phyloP scores from a whole-genome alignment of 2,888 invertebrate species.

The Pachydiplax longipennis region DNA sequence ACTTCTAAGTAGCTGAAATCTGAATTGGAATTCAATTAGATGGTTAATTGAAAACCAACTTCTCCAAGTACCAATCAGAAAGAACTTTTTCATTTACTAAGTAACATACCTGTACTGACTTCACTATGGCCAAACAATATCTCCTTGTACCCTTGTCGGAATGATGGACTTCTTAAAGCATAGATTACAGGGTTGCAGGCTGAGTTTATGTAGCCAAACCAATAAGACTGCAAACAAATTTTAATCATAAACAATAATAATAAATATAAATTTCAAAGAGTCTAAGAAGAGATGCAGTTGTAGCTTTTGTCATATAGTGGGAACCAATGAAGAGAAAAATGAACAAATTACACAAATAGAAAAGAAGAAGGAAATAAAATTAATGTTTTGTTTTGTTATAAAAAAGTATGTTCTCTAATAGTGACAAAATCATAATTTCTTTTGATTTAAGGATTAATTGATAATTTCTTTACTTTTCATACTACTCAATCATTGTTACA shows the following conservation, averaged over 20 bases:
- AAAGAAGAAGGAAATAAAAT: too few relatives aligned
- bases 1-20: neutral
- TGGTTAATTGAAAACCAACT: neutral
- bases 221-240: constrained; percentile 52
- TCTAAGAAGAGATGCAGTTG: neutral
- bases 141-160: constrained; percentile 53
- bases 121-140: constrained; percentile 50
- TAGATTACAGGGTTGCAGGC: constrained; percentile 61
- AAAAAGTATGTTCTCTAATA: too few relatives aligned
- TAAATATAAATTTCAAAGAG: neutral
- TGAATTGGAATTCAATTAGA: neutral
- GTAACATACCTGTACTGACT: constrained; percentile 45
- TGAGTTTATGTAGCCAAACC: constrained; percentile 57
- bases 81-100: neutral
- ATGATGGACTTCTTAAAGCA: constrained; percentile 56
- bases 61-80: neutral
- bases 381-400: too few relatives aligned
- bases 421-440: too few relatives aligned
- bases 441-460: too few relatives aligned
- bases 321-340: too few relatives aligned
- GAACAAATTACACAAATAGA: too few relatives aligned
- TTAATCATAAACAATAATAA: neutral
- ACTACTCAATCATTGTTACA: too few relatives aligned
- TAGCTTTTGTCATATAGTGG: neutral
- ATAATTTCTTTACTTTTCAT: too few relatives aligned